Evolutionary conservation across 2,888 invertebrate genomes (phyloP), one percentile per base, ranked within the genome.

Genomic region (Leptopilina syphax): DNA sequence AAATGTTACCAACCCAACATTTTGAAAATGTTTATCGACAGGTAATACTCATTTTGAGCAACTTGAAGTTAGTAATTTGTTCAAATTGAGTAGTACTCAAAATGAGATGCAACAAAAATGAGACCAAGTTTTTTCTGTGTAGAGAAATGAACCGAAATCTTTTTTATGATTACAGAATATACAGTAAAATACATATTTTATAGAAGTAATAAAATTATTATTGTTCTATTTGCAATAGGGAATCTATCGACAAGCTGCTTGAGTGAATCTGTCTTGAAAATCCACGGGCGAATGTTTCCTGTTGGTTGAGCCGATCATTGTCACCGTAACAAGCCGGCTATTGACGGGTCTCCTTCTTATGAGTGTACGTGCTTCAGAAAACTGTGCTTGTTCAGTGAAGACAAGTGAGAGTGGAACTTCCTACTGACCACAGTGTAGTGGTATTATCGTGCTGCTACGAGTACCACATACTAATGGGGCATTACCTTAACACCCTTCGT

Each of bases 401-500:
- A 73, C 54, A 70, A 50, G 54, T 24, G 57, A 73, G 34, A 12
- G 73, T 27, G 54, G 57, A 34, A 44, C 67, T 54, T 83, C 87
- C 85, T 85, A 84, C 85, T 85, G 88, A 86, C 88, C 86, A 85
- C 86, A 85, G 85, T 87, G 88, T 85, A 85, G 86, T 87, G 86
- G 88, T 89, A 88, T 86, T 86, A 85, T 87, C 86, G 83, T 84
- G 87, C 86, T 89, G 86, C 88, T 87, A 91, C 90, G 88, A 86
- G 87, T 82, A 83, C 88, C 91, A 90, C 91, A 91, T 91, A 91
- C 91, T 91, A 91, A 91, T 91, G 90, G 90, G 89, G 87, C 89
- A 90, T 91, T 91, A 91, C 91, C 90, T 91, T 90, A 91, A 91
- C 91, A 87, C 90, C 90, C 90, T 90, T 88, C 84, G 88, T 89